These are phyloP conservation scores for Alligator mississippiensis DNA, from an alignment of 2,113 vertebrate species.

Conservation along the genomic window DNA sequence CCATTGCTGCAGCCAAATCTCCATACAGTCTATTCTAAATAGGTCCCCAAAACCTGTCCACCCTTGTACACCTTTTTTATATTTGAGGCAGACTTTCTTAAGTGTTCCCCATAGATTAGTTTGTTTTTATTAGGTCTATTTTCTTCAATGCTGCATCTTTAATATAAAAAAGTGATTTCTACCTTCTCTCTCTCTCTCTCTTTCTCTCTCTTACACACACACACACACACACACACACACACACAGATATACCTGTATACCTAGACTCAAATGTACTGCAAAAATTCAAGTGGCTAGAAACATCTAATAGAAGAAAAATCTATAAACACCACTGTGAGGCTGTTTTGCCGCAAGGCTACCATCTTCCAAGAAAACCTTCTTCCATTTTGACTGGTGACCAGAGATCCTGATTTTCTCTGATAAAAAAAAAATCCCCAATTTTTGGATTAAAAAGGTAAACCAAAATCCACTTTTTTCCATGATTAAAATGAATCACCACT, in stretches of 20 bases:
- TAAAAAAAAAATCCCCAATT: too few species aligned
- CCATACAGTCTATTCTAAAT: neutral
- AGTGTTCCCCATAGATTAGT: fast-evolving
- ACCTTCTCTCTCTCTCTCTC: too few species aligned
- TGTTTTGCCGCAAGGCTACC: neutral
- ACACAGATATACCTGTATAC: neutral
- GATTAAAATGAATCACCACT: too few species aligned
- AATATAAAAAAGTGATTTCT: neutral
- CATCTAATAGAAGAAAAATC: neutral
- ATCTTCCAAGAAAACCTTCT: neutral
- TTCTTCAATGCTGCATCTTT: neutral
- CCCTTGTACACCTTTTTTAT: neutral
- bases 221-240: neutral
- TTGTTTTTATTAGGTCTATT: neutral
- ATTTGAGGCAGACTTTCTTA: neutral
- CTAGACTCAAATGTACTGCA: neutral
- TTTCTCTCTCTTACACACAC: too few species aligned
- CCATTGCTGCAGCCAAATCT: constrained; percentile 3
- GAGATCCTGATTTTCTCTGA: too few species aligned
- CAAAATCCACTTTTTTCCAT: too few species aligned
- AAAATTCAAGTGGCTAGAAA: neutral
- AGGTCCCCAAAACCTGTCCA: neutral
- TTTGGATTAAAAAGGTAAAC: too few species aligned
- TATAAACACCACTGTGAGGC: neutral
- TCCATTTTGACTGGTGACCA: neutral